phyloP scores from a whole-genome alignment of 2,113 vertebrate species.

The Nothobranchius furzeri region DNA sequence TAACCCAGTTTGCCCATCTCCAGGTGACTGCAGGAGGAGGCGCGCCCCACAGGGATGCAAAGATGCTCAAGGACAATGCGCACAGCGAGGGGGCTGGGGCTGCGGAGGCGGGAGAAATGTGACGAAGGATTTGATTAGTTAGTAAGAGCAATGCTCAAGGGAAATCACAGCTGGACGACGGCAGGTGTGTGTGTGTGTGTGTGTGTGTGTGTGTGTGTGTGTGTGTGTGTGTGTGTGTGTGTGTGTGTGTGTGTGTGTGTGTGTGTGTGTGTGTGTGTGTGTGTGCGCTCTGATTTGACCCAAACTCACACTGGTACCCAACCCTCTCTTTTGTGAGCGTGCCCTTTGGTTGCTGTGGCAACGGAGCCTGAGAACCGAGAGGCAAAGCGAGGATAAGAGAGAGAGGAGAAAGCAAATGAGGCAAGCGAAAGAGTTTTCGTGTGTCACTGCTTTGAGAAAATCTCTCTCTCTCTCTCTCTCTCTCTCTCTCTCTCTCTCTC shows the following conservation, averaged over 20 bases:
- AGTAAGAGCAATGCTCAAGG: not conserved
- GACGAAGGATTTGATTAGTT: constrained; percentile 24
- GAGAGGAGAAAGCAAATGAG: constrained; percentile 11
- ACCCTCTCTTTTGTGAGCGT: constrained; percentile 30
- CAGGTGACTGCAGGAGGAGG: constrained; percentile 69
- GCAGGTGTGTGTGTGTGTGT: constrained; percentile 5
- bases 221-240: constrained; percentile 4
- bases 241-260: not conserved
- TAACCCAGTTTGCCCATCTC: constrained; percentile 77
- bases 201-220: constrained; percentile 1
- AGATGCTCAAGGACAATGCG: constrained; percentile 58
- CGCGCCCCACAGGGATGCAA: constrained; percentile 42
- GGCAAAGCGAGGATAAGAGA: constrained; percentile 12
- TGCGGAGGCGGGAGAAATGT: constrained; percentile 19
- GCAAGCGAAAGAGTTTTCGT: constrained; percentile 30
- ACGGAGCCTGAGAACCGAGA: constrained; percentile 59
- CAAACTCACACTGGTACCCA: constrained; percentile 31
- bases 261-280: constrained; percentile 4
- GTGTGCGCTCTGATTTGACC: constrained; percentile 24
- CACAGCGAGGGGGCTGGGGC: not conserved
- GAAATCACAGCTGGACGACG: constrained; percentile 9
- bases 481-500: too few species aligned
- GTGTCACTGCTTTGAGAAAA: constrained; percentile 10
- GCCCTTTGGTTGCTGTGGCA: constrained; percentile 56
- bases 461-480: too few species aligned